These are phyloP conservation scores for Myopa testacea DNA, from an alignment of 2,888 invertebrate species.

Conservation along the genomic window DNA sequence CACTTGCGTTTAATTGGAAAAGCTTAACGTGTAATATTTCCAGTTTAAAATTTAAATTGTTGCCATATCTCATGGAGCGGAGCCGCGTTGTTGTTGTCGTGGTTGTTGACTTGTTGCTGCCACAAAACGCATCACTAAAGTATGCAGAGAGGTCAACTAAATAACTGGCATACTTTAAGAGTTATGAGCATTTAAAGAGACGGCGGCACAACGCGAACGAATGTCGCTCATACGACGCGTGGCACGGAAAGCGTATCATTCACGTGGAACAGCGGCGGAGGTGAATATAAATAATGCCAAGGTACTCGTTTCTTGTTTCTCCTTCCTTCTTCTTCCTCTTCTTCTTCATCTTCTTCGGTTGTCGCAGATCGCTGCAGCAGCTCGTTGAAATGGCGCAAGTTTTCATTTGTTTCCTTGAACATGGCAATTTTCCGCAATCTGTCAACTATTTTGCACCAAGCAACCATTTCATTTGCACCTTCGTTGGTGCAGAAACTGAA, in stretches of 20 bases:
- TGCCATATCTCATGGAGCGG: too few relatives aligned
- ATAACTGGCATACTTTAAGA: too few relatives aligned
- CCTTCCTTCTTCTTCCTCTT: neutral
- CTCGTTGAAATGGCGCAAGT: neutral
- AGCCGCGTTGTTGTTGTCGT: too few relatives aligned
- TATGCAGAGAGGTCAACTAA: too few relatives aligned
- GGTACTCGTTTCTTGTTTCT: neutral
- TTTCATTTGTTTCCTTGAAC: slow-evolving; percentile 24
- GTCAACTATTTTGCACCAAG: neutral
- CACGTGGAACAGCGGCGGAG: neutral
- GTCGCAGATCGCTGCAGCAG: neutral
- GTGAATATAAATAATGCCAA: neutral
- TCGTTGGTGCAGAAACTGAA: slow-evolving; percentile 28
- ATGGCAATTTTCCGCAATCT: slow-evolving; percentile 17
- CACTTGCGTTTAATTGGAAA: slow-evolving; percentile 6
- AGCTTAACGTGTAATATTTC: too few relatives aligned
- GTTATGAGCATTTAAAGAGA: neutral
- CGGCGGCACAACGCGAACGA: neutral
- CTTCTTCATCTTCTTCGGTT: neutral
- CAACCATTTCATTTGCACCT: slow-evolving; percentile 33
- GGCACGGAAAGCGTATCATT: neutral
- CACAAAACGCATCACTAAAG: too few relatives aligned
- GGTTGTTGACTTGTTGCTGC: too few relatives aligned
- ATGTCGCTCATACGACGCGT: slow-evolving; percentile 1
- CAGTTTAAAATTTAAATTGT: too few relatives aligned